Evolutionary conservation across 1,140 invertebrate species (phyloP), one percentile per base, ranked within the genome.

Genomic region (Pararge aegeria): DNA sequence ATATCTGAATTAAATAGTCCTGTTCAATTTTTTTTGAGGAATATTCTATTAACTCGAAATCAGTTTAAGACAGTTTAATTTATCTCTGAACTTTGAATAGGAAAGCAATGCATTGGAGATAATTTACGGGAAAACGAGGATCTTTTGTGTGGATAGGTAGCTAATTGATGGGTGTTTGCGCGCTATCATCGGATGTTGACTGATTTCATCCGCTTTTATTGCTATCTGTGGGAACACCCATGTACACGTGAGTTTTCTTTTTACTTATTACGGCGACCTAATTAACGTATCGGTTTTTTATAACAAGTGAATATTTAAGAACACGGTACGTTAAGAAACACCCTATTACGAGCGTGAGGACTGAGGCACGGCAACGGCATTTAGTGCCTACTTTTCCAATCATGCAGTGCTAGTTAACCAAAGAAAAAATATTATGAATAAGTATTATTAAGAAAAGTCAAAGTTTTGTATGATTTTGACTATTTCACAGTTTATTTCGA

Each of bases 111-210:
- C 15, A 18, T 16, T 42, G n/a, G 38, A 16, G 38, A 18, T 42
- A 42, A 42, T 42, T 42, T 20, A 21, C 7, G 19, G 40, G 53
- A 55, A 53, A 64, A 58, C 57, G 46, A 34, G 38, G 16, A 24
- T 20, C 9, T 16, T 13, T 42, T 42, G 38, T 20, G 48, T 34
- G 29, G 15, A 24, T 42, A 46, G 44, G 20, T 46, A 21, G 18
- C 15, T 46, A 72, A 72, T 70, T 64, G 66, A 73, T 73, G 61
- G 30, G 20, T 49, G 55, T 64, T 66, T 69, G 46, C 46, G 46
- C 21, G 34, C 21, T 64, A 73, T 74, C 73, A 48, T 46, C 55
- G 61, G 66, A 73, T 68, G 74, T 75, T 82, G 79, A 82, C 66
- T 71, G 73, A 79, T 82, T 64, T 62, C 71, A 70, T 79, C 68